These are phyloP conservation scores for Schlechtendalia chinensis DNA, from an alignment of 1,140 invertebrate species.

Conservation along the genomic window DNA sequence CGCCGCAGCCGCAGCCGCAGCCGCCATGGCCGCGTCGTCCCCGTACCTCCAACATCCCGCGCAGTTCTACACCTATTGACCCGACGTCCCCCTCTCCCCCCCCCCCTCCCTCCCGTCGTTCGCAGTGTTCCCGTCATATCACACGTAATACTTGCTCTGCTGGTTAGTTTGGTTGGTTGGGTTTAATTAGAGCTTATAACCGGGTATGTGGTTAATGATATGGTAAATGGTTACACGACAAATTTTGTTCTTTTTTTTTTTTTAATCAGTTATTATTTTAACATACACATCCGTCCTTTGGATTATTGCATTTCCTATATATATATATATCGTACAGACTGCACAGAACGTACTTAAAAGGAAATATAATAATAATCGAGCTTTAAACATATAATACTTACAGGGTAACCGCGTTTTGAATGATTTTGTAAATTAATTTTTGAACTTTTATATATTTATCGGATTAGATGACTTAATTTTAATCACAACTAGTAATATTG, in stretches of 20 bases:
- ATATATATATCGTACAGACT: slow-evolving; percentile 14
- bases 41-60: slow-evolving; percentile 40
- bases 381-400: slow-evolving; percentile 24
- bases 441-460: slow-evolving; percentile 4
- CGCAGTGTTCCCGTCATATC: no score
- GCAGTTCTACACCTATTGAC: slow-evolving; percentile 41
- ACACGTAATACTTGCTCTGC: no score
- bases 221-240: slow-evolving; percentile 43
- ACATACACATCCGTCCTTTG: slow-evolving; percentile 40
- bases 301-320: slow-evolving; percentile 8
- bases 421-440: slow-evolving; percentile 42
- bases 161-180: slow-evolving; percentile 45
- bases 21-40: slow-evolving; percentile 42
- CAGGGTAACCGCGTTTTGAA: slow-evolving; percentile 32
- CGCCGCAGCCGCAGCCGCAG: slow-evolving; percentile 44
- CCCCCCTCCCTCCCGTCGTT: background rate
- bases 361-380: background rate
- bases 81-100: background rate
- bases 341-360: slow-evolving; percentile 45
- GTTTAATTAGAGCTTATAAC: slow-evolving; percentile 49
- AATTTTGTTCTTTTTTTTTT: no score
- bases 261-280: no score
- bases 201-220: slow-evolving; percentile 37
- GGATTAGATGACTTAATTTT: slow-evolving; percentile 34
- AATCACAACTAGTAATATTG: slow-evolving; percentile 18